Percentiles rank a stretch among this genome's conserved stretches.
Conservation (phyloP, 2,113 vertebrate genomes). For the Pygathrix nemaeus region DNA sequence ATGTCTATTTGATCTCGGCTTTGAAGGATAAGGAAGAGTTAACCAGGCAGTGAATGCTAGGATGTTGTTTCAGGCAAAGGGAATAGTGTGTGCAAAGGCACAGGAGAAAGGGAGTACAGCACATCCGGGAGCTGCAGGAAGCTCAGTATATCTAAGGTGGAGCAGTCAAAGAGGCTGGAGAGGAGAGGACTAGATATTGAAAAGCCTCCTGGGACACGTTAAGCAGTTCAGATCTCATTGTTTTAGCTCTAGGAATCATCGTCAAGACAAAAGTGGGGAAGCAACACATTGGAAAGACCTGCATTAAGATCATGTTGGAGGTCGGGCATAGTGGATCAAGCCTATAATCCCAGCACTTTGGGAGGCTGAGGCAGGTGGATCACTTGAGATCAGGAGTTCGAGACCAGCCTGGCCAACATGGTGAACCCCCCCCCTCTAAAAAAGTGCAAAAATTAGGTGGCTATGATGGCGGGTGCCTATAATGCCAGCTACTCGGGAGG, state of each 20-base stretch:
- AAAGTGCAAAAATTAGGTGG: too few relatives aligned
- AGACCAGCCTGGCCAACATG: too few relatives aligned
- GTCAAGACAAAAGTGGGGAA: background rate
- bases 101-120: background rate
- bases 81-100: background rate
- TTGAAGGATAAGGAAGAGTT: background rate
- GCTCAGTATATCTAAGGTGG: background rate
- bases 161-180: accelerated
- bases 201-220: background rate
- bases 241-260: background rate
- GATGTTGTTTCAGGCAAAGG: background rate
- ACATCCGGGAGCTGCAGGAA: background rate
- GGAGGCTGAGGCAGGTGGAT: too few relatives aligned
- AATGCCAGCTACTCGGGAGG: too few relatives aligned
- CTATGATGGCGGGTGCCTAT: too few relatives aligned
- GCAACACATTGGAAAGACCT: background rate
- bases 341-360: too few relatives aligned
- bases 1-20: slow-evolving; percentile 16
- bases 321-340: too few relatives aligned
- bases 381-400: too few relatives aligned
- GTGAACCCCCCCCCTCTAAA: too few relatives aligned
- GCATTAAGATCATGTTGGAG: background rate
- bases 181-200: background rate
- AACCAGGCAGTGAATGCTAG: background rate
- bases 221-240: background rate